Conservation (phyloP, 2,113 vertebrate species). For the Pagrus major region DNA sequence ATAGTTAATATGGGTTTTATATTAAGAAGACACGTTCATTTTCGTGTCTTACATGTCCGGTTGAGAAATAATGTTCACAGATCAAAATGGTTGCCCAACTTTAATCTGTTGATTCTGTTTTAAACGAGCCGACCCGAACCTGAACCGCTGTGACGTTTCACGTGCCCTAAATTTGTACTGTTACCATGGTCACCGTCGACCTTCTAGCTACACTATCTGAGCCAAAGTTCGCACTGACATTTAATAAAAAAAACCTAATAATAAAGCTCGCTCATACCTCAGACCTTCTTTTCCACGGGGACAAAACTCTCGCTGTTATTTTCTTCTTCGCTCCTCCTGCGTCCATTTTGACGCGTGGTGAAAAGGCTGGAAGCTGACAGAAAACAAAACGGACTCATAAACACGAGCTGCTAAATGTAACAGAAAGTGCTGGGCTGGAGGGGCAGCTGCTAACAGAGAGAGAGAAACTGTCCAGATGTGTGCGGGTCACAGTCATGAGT, state of each 20-base stretch:
- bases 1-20: too few relatives aligned
- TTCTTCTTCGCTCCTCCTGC: conserved; percentile 1
- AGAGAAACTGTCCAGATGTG: too few relatives aligned
- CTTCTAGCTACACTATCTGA: neutral
- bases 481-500: neutral
- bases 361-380: neutral
- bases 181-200: conserved; percentile 2
- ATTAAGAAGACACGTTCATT: too few relatives aligned
- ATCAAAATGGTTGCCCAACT: neutral
- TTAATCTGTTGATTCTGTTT: neutral
- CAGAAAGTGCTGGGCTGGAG: conserved; percentile 6
- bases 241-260: too few relatives aligned
- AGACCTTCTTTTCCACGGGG: neutral
- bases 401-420: neutral
- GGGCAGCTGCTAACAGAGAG: neutral
- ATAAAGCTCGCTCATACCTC: conserved; percentile 38
- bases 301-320: neutral
- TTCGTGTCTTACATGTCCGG: too few relatives aligned
- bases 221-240: neutral
- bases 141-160: neutral
- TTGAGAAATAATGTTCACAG: neutral
- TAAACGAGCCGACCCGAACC: neutral
- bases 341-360: conserved; percentile 4
- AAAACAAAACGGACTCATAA: neutral
- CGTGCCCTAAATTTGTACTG: too few relatives aligned